Conservation (phyloP, 1,140 invertebrate genomes). For the Bombus superbus region DNA sequence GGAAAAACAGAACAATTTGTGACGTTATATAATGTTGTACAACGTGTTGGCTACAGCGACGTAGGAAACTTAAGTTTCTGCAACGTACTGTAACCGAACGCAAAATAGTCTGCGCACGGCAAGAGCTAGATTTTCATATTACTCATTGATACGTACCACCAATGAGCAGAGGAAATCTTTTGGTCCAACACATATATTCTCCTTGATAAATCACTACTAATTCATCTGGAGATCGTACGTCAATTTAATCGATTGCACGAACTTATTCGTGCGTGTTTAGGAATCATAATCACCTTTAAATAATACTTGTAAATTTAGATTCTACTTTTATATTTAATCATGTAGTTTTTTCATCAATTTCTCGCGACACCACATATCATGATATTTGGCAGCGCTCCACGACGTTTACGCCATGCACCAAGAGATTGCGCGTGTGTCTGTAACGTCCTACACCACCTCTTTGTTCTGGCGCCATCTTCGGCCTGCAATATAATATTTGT, state of each 20-base stretch:
- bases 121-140: conserved; percentile 60
- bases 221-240: conserved; percentile 55
- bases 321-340: conserved; percentile 10
- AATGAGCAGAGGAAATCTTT: conserved; percentile 61
- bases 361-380: conserved; percentile 92
- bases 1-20: conserved; percentile 54
- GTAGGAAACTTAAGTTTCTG: conserved; percentile 78
- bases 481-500: conserved; percentile 86
- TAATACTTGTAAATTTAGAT: conserved; percentile 28
- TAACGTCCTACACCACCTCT: conserved; percentile 94
- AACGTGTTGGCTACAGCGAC: conserved; percentile 70
- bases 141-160: conserved; percentile 33
- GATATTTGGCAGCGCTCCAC: conserved; percentile 96
- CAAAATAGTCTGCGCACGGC: conserved; percentile 38
- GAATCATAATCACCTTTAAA: conserved; percentile 34
- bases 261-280: conserved; percentile 15
- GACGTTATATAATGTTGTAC: conserved; percentile 22
- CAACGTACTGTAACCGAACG: conserved; percentile 75
- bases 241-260: not conserved
- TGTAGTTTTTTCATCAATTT: conserved; percentile 61
- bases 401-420: conserved; percentile 94
- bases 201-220: conserved; percentile 51
- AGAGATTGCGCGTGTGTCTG: conserved; percentile 95
- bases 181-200: conserved; percentile 56
- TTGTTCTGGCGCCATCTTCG: conserved; percentile 92